These are phyloP conservation scores for Apis florea DNA, from an alignment of 1,140 invertebrate species.

Conservation along the genomic window DNA sequence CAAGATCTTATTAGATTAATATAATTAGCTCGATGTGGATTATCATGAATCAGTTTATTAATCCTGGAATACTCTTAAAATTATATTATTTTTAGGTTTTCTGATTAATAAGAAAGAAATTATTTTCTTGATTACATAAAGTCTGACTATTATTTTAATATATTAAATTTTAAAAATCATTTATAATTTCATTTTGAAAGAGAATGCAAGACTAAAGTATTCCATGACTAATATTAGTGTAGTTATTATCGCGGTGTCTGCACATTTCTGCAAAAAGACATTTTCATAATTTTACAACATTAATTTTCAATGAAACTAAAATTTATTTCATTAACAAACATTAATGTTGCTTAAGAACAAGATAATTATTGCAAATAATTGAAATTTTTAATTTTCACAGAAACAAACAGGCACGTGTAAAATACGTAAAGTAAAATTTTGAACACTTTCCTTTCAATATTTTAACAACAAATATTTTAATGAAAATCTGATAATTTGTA, in stretches of 20 bases:
- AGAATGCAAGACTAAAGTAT: conserved; percentile 3
- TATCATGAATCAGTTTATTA: conserved; percentile 11
- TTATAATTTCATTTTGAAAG: not conserved
- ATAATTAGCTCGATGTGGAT: conserved; percentile 30
- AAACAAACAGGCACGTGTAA: conserved; percentile 32
- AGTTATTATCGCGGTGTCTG: conserved; percentile 19
- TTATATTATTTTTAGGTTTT: not conserved
- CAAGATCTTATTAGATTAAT: conserved; percentile 68
- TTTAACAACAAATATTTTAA: conserved; percentile 42
- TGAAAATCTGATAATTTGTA: conserved; percentile 35
- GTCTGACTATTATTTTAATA: not conserved
- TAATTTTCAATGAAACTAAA: not conserved
- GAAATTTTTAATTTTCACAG: not conserved
- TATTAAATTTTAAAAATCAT: not conserved
- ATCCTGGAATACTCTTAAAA: conserved; percentile 33
- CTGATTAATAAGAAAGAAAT: not conserved
- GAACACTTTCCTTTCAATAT: conserved; percentile 12
- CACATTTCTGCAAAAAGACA: conserved; percentile 27
- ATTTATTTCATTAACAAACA: not conserved
- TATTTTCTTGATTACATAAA: not conserved
- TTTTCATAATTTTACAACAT: not conserved
- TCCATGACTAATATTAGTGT: conserved; percentile 23
- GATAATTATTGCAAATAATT: not conserved
- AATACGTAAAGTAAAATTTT: conserved; percentile 29
- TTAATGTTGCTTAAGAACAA: not conserved